phyloP scores from a whole-genome alignment of 2,888 invertebrate genomes.

The Nemotelus nigrinus region DNA sequence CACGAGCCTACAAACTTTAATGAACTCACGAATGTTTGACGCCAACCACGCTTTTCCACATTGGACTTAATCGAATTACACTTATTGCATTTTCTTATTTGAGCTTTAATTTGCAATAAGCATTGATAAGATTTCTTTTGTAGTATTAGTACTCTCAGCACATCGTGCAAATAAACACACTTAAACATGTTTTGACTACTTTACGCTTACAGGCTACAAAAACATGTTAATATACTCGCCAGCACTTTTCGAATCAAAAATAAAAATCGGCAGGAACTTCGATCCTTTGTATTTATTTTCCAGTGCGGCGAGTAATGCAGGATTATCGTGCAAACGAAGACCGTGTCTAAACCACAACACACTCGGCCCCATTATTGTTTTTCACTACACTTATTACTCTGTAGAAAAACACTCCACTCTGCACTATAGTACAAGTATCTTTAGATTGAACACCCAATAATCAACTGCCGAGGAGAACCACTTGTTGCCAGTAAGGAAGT shows the following conservation, averaged over 20 bases:
- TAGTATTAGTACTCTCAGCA: no score
- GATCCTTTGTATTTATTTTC: constrained; percentile 55
- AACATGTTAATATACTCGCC: constrained; percentile 63
- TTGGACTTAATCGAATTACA: no score
- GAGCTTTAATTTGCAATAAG: no score
- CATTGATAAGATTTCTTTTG: no score
- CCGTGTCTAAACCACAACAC: constrained; percentile 79
- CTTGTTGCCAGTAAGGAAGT: constrained; percentile 7
- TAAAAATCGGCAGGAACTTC: constrained; percentile 72
- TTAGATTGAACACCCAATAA: neutral
- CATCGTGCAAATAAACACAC: no score
- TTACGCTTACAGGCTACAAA: no score
- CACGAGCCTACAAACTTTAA: no score
- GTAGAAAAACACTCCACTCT: neutral
- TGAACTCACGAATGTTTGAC: no score
- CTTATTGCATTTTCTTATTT: no score
- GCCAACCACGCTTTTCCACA: no score
- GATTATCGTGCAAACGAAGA: constrained; percentile 76
- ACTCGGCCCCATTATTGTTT: constrained; percentile 57
- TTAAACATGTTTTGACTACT: no score
- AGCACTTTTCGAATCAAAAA: constrained; percentile 80
- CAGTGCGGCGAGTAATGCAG: constrained; percentile 71
- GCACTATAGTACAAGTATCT: constrained; percentile 12
- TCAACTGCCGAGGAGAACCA: neutral
- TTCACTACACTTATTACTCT: neutral